Conservation (phyloP, 2,113 vertebrate genomes). For the Ondatra zibethicus region DNA sequence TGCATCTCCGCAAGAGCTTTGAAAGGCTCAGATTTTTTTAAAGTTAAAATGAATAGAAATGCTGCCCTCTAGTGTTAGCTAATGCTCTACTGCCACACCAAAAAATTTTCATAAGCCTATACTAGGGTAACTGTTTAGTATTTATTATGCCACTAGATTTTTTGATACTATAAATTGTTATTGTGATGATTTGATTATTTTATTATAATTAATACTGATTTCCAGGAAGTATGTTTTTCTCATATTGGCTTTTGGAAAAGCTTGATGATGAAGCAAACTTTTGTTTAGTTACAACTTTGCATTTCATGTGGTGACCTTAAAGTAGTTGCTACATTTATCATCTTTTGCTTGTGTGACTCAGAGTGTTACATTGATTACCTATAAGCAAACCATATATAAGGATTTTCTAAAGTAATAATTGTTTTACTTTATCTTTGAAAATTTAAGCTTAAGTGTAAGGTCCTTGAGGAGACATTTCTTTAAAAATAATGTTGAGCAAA, state of each 20-base stretch:
- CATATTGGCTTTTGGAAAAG: slow-evolving; percentile 54
- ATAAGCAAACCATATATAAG: slow-evolving; percentile 39
- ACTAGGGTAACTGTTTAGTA: neutral
- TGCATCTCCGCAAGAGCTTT: slow-evolving; percentile 26
- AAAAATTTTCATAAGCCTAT: neutral
- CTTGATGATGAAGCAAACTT: slow-evolving; percentile 21
- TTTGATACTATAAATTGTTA: slow-evolving; percentile 48
- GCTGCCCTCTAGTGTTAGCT: slow-evolving; percentile 77
- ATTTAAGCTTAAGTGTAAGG: neutral
- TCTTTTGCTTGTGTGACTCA: slow-evolving; percentile 5
- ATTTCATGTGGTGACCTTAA: slow-evolving; percentile 24
- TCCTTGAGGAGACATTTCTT: neutral
- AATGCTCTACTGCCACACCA: slow-evolving; percentile 27
- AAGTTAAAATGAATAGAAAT: slow-evolving; percentile 64
- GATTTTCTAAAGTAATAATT: slow-evolving; percentile 51
- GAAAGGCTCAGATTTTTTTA: slow-evolving; percentile 28
- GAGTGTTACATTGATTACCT: neutral
- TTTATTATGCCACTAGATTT: neutral
- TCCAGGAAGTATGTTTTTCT: slow-evolving; percentile 21
- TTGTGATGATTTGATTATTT: slow-evolving; percentile 31
- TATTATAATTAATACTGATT: slow-evolving; percentile 23
- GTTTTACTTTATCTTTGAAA: slow-evolving; percentile 42
- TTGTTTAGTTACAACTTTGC: slow-evolving; percentile 31
- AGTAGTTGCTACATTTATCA: slow-evolving; percentile 23
- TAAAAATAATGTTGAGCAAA: slow-evolving; percentile 2